These are phyloP conservation scores for Tinea trinotella DNA, from an alignment of 2,888 invertebrate species.

Conservation along the genomic window DNA sequence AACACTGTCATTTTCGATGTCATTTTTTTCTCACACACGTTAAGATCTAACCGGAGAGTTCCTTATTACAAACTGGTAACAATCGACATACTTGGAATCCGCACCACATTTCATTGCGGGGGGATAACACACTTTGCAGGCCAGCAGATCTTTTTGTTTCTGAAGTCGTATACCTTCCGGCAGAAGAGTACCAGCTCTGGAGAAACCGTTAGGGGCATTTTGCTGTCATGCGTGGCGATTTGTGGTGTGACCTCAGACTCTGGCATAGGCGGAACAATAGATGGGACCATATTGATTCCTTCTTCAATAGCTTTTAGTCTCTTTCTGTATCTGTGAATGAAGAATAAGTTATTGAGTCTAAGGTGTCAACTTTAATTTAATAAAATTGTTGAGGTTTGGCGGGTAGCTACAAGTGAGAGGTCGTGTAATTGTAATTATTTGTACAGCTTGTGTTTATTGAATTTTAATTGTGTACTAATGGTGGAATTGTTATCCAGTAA, in stretches of 20 bases:
- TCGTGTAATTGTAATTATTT: too few species aligned
- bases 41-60: not conserved
- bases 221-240: slow-evolving; percentile 69
- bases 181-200: slow-evolving; percentile 95
- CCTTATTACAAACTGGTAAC: not conserved
- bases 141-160: slow-evolving; percentile 86
- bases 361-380: not conserved
- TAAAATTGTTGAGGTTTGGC: too few species aligned
- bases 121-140: too few species aligned
- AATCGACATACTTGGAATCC: not conserved
- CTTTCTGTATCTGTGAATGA: slow-evolving; percentile 82
- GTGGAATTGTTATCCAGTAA: too few species aligned
- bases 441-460: too few species aligned
- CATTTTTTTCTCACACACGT: not conserved
- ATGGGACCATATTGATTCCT: slow-evolving; percentile 77
- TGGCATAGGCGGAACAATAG: slow-evolving; percentile 80
- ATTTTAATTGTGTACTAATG: too few species aligned
- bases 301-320: slow-evolving; percentile 84
- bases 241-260: slow-evolving; percentile 71
- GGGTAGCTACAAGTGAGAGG: too few species aligned
- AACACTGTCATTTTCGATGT: not conserved
- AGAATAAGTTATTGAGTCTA: not conserved
- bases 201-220: slow-evolving; percentile 74
- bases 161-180: slow-evolving; percentile 93
- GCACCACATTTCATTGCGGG: not conserved